A percentile compares a stretch with the other conserved stretches of the same genome.
Conservation (phyloP, 2,888 invertebrate genomes). For the Ectemnius lituratus region DNA sequence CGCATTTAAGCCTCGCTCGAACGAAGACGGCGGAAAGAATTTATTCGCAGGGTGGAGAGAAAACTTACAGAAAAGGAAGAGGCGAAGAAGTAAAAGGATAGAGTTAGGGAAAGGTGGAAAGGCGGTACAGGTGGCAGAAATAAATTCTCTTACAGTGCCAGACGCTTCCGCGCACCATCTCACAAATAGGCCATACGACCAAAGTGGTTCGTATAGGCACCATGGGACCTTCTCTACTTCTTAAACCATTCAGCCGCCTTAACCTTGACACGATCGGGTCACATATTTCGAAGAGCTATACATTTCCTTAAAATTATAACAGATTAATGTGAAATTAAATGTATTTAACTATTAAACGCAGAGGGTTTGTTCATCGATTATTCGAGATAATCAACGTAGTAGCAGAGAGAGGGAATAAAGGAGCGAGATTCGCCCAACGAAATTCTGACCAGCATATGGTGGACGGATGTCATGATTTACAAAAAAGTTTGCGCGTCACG, state of each 20-base stretch:
- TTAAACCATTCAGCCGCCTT: conserved; percentile 43
- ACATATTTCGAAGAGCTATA: conserved; percentile 33
- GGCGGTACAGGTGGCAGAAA: conserved; percentile 34
- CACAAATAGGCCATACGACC: conserved; percentile 70
- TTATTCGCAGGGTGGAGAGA: too few species aligned
- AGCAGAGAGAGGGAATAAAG: not conserved
- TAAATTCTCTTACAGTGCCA: conserved; percentile 62
- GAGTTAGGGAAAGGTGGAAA: conserved; percentile 23
- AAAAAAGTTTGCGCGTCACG: conserved; percentile 50
- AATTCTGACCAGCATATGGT: conserved; percentile 54
- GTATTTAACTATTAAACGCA: too few species aligned
- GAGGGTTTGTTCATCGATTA: conserved; percentile 20
- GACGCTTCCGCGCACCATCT: conserved; percentile 56
- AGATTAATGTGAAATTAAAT: too few species aligned
- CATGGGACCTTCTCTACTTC: conserved; percentile 56
- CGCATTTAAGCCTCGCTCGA: too few species aligned
- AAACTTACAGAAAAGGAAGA: not conserved
- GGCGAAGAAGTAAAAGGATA: not conserved
- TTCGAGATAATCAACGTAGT: conserved; percentile 16
- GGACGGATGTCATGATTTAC: conserved; percentile 52
- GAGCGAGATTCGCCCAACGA: not conserved
- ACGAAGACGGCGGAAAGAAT: too few species aligned
- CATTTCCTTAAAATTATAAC: too few species aligned
- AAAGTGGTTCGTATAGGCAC: conserved; percentile 68
- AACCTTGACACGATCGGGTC: conserved; percentile 34